Conservation (phyloP, 2,797 vertebrate species). For the Momotus momota region DNA sequence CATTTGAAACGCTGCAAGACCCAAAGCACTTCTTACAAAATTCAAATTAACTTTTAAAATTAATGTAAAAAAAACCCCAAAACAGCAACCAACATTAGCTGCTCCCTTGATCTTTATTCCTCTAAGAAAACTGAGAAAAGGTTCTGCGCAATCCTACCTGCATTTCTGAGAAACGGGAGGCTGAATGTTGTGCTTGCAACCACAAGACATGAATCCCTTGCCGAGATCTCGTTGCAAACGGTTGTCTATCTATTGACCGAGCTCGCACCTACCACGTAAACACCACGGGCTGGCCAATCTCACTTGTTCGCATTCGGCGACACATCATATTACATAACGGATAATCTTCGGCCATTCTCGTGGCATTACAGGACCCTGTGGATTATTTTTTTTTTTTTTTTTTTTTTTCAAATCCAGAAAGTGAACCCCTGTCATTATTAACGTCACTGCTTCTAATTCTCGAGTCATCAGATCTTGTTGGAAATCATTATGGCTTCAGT, state of each 20-base stretch:
- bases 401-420: slow-evolving; percentile 37
- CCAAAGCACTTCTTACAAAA: neutral
- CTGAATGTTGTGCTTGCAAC: neutral
- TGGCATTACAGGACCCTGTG: slow-evolving; percentile 27
- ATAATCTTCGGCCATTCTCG: slow-evolving; percentile 66
- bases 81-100: neutral
- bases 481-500: neutral
- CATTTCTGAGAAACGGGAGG: neutral
- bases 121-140: neutral
- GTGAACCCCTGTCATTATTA: neutral
- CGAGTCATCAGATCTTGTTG: neutral
- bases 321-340: slow-evolving; percentile 65
- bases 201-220: neutral
- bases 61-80: neutral
- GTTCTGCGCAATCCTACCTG: slow-evolving; percentile 29
- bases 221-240: neutral
- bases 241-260: neutral
- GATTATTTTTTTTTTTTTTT: neutral
- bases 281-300: neutral
- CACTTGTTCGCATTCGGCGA: neutral
- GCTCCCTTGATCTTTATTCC: neutral
- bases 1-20: neutral
- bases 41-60: neutral
- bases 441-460: slow-evolving; percentile 18
- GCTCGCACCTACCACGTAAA: neutral